Evolutionary conservation across 2,888 invertebrate species (phyloP).

Genomic region (Stratiomys singularior): DNA sequence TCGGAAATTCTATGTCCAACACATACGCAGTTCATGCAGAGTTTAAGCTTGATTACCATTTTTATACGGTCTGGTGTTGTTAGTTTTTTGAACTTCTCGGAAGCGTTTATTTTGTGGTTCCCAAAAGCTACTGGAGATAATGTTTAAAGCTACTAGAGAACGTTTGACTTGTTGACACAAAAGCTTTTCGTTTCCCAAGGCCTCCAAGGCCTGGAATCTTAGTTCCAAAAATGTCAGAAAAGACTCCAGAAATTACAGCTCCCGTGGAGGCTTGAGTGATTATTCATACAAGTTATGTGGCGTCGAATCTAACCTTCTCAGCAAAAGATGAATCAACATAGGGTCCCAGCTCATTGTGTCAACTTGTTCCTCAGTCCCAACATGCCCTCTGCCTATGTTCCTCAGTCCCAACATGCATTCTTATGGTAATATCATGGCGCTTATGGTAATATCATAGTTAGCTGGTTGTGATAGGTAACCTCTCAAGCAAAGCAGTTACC

Average conservation of each 20-base stretch:
- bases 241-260: neutral
- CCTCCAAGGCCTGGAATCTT: neutral
- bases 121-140: neutral
- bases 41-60: neutral
- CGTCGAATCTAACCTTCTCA: no score
- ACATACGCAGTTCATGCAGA: neutral
- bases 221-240: neutral
- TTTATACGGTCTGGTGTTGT: neutral
- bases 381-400: no score
- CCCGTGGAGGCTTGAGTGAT: no score
- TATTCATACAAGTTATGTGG: no score
- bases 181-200: neutral
- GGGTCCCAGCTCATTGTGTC: neutral
- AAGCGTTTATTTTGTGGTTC: neutral
- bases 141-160: neutral
- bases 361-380: no score
- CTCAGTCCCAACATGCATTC: neutral
- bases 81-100: neutral
- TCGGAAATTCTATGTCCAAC: neutral
- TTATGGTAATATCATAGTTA: neutral
- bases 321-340: no score
- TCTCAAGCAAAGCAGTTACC: neutral
- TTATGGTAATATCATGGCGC: neutral
- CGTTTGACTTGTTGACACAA: neutral
- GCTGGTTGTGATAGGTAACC: neutral